Evolutionary conservation across 2,797 vertebrate genomes (phyloP).

Genomic region (Alcedo quadribrachys): DNA sequence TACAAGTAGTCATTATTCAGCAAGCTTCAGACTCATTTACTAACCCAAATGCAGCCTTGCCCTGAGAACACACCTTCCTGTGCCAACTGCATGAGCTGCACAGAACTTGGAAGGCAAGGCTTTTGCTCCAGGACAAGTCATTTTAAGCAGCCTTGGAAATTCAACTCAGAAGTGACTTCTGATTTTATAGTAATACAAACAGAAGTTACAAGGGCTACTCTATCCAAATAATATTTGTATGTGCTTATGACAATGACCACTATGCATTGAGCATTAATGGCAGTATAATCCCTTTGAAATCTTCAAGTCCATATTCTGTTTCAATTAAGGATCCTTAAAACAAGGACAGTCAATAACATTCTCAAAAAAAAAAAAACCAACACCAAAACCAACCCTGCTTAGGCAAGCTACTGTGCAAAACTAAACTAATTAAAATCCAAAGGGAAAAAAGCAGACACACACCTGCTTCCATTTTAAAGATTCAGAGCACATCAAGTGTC

Average conservation of each 20-base stretch:
- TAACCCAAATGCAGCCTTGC: neutral
- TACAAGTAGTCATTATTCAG: neutral
- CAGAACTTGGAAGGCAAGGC: neutral
- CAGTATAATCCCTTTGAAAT: neutral
- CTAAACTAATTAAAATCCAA: neutral
- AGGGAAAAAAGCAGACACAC: accelerated
- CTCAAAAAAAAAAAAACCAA: neutral
- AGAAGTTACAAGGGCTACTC: neutral
- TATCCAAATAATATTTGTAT: neutral
- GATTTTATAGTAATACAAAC: neutral
- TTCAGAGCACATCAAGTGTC: neutral
- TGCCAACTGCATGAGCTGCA: neutral
- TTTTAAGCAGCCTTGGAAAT: neutral
- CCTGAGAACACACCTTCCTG: neutral
- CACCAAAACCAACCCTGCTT: neutral
- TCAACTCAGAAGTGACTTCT: neutral
- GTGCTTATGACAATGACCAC: neutral
- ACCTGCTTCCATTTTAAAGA: neutral
- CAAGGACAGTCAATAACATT: neutral
- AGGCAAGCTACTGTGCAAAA: neutral
- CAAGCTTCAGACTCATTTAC: conserved; percentile 2
- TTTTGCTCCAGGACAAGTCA: neutral
- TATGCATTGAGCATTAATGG: neutral
- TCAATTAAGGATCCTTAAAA: neutral
- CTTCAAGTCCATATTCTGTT: neutral